Percentiles rank a stretch among this genome's conserved stretches.
phyloP scores from a whole-genome alignment of 2,888 invertebrate species.

The Lacanobia wlatinum region DNA sequence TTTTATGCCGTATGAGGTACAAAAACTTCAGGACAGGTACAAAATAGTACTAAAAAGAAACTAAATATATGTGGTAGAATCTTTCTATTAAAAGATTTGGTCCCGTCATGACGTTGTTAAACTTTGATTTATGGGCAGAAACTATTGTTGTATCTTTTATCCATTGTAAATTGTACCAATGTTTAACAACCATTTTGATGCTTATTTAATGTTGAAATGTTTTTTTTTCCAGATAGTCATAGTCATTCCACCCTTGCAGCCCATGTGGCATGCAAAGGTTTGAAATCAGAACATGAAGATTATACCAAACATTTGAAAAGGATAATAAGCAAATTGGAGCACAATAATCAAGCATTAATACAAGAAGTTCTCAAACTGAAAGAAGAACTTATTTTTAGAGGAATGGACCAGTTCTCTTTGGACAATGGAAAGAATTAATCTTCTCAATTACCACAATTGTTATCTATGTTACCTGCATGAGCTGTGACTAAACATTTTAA shows the following conservation, averaged over 20 bases:
- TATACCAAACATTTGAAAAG: constrained; percentile 59
- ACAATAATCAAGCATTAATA: constrained; percentile 62
- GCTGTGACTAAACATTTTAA: constrained; percentile 57
- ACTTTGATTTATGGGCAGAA: background rate
- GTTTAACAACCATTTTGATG: background rate
- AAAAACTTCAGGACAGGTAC: no score
- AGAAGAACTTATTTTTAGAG: constrained; percentile 77
- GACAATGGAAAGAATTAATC: constrained; percentile 51
- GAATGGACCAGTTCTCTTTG: constrained; percentile 67
- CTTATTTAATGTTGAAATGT: background rate
- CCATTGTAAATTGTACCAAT: background rate
- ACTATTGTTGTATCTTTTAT: background rate
- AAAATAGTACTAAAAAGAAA: no score
- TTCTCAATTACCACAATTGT: constrained; percentile 1
- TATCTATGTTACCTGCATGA: constrained; percentile 34
- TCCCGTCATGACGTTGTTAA: no score
- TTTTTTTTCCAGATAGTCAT: constrained; percentile 56
- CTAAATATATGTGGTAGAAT: no score
- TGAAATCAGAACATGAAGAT: constrained; percentile 63
- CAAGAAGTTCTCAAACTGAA: constrained; percentile 72
- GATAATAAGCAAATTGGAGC: constrained; percentile 61
- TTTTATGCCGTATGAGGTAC: no score
- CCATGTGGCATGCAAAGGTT: constrained; percentile 57
- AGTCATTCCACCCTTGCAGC: constrained; percentile 54
- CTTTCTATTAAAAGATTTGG: no score